Conservation (phyloP, 2,113 vertebrate genomes). For the Caretta caretta region DNA sequence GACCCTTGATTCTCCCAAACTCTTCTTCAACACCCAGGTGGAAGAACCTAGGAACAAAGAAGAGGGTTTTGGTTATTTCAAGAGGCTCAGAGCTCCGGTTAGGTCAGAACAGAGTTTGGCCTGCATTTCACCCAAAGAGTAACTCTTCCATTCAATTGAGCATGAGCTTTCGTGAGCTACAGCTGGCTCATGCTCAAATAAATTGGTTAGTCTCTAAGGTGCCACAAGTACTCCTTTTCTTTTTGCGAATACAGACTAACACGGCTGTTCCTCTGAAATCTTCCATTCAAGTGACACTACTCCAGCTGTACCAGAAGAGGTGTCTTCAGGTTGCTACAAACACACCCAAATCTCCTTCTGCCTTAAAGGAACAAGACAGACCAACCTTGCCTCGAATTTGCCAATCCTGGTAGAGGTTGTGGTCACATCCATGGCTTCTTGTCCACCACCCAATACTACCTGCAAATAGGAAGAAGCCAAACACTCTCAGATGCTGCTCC, state of each 20-base stretch:
- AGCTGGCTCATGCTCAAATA: too few relatives aligned
- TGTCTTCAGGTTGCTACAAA: not conserved
- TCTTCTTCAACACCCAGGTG: constrained; percentile 97
- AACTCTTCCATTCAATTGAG: not conserved
- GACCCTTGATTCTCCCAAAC: constrained; percentile 97
- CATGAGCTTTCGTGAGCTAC: too few relatives aligned
- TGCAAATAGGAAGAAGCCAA: constrained; percentile 45
- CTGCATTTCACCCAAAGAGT: not conserved
- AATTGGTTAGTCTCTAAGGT: too few relatives aligned
- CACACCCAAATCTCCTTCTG: rapidly evolving
- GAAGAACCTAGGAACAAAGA: constrained; percentile 87
- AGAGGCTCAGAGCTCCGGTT: rapidly evolving
- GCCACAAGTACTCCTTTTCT: too few relatives aligned
- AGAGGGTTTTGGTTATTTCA: not conserved
- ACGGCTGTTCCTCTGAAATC: too few relatives aligned
- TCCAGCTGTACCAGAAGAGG: not conserved
- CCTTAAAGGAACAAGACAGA: not conserved
- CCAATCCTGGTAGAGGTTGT: constrained; percentile 98
- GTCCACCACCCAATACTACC: constrained; percentile 98
- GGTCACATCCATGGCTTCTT: constrained; percentile 99
- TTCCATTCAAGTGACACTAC: not conserved
- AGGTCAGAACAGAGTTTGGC: not conserved
- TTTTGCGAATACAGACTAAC: too few relatives aligned
- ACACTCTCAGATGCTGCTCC: rapidly evolving
- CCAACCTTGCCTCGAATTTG: constrained; percentile 95